These are phyloP conservation scores for Limnephilus marmoratus DNA, from an alignment of 2,888 invertebrate genomes.

Conservation along the genomic window DNA sequence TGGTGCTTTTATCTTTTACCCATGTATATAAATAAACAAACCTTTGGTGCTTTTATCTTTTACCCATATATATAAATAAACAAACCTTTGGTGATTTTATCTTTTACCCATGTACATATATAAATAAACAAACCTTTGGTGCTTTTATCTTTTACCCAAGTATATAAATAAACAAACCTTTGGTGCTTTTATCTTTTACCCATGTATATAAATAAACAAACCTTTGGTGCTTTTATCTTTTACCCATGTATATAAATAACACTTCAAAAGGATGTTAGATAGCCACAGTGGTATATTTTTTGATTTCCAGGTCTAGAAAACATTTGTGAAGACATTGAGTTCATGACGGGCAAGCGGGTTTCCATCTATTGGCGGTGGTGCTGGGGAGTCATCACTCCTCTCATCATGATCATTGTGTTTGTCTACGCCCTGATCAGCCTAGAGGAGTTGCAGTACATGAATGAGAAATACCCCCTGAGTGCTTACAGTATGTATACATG, in stretches of 20 bases:
- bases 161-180: too few relatives aligned
- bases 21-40: too few relatives aligned
- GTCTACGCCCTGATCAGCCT: slow-evolving; percentile 82
- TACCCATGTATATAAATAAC: neutral
- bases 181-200: too few relatives aligned
- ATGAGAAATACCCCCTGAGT: slow-evolving; percentile 77
- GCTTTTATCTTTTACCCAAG: too few relatives aligned
- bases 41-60: too few relatives aligned
- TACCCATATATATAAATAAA: too few relatives aligned
- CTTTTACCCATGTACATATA: too few relatives aligned
- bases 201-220: too few relatives aligned
- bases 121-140: too few relatives aligned
- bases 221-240: neutral
- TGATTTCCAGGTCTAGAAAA: slow-evolving; percentile 77
- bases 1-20: too few relatives aligned
- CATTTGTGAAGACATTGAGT: slow-evolving; percentile 85
- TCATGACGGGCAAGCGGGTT: slow-evolving; percentile 84
- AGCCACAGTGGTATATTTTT: neutral
- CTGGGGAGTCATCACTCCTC: slow-evolving; percentile 86
- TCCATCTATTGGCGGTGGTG: slow-evolving; percentile 88
- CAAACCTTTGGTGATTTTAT: too few relatives aligned
- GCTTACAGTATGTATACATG: slow-evolving; percentile 68
- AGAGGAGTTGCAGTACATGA: slow-evolving; percentile 80
- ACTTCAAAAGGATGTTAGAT: neutral
- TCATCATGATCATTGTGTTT: slow-evolving; percentile 83